phyloP scores from a whole-genome alignment of 1,140 invertebrate genomes.

The Musca vetustissima region DNA sequence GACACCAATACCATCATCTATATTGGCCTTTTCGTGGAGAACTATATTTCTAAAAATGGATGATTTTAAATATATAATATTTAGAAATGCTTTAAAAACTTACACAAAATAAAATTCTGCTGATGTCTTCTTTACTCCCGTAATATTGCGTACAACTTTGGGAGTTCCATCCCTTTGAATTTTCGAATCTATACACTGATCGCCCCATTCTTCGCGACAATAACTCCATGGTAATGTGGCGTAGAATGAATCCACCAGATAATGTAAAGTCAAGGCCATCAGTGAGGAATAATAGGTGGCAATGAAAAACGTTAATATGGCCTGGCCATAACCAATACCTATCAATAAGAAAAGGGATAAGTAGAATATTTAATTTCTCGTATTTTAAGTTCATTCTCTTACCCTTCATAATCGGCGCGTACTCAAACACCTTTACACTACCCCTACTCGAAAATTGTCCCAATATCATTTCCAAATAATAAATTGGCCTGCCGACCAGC shows the following conservation, averaged over 20 bases:
- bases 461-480: slow-evolving; percentile 82
- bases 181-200: slow-evolving; percentile 40
- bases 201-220: slow-evolving; percentile 64
- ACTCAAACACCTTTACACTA: slow-evolving; percentile 65
- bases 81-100: slow-evolving; percentile 39
- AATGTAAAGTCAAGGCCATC: slow-evolving; percentile 74
- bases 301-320: slow-evolving; percentile 69
- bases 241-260: slow-evolving; percentile 65
- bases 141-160: neutral
- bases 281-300: slow-evolving; percentile 74
- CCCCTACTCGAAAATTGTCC: slow-evolving; percentile 77
- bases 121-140: slow-evolving; percentile 54
- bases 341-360: too few species aligned
- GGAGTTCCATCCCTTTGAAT: neutral
- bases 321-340: slow-evolving; percentile 78
- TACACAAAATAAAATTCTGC: slow-evolving; percentile 65
- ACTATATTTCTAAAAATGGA: slow-evolving; percentile 63
- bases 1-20: slow-evolving; percentile 70
- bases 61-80: too few species aligned
- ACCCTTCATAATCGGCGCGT: slow-evolving; percentile 69
- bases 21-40: slow-evolving; percentile 66
- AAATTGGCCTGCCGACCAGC: slow-evolving; percentile 83
- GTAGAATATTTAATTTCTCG: neutral
- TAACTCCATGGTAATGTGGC: slow-evolving; percentile 64
- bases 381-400: slow-evolving; percentile 18